Base-by-base conservation (phyloP, 1,140 invertebrate species). In the Caenorhabditis tropicalis region DNA sequence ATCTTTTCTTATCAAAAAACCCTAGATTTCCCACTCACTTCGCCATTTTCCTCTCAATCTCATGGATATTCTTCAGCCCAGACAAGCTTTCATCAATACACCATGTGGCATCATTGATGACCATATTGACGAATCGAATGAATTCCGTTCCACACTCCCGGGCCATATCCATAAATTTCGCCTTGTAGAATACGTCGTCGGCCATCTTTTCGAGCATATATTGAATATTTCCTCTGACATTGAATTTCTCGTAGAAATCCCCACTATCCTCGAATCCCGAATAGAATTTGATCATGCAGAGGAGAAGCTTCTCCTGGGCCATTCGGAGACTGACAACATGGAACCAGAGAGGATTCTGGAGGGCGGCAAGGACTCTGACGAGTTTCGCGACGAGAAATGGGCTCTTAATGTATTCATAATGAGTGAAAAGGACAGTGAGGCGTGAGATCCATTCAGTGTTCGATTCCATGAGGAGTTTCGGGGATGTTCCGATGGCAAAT, bases 241-340 rank as follows among this genome's bases (percentile, higher is more conserved):
- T 96, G 91, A 99, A 99, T 92, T 99, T 99, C 92, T 99, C 97
- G 91, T 98, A 99, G 92, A 99, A 99, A 92, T 99, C 97, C 51
- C 95, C 97, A 15, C 96, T 98, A 2, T 96, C 96, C 92, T 99
- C 98, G 48, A 99, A 96, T 90, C 98, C 93, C 86, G 96, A 96
- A 92, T 99, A 99, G 92, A 99, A 99, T 92, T 96, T 96, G 96
- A 98, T 98, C 0, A 99, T 93, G 21, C 95, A 94, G 79, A 96
- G 95, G 0, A 96, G 95, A 48, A 99, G 92, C 83, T 94, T 92
- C 15, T 94, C 94, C 87, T 95, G 94, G 2, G 96, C 95, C 87
- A 98, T 93, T 48, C 94, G 94, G 92, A 98, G 95, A 53, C 94
- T 94, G 94, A 98, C 94, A 36, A 97, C 93, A 88, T 81, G 33